Base-by-base conservation (phyloP, 2,113 vertebrate species). In the Rhea pennata region DNA sequence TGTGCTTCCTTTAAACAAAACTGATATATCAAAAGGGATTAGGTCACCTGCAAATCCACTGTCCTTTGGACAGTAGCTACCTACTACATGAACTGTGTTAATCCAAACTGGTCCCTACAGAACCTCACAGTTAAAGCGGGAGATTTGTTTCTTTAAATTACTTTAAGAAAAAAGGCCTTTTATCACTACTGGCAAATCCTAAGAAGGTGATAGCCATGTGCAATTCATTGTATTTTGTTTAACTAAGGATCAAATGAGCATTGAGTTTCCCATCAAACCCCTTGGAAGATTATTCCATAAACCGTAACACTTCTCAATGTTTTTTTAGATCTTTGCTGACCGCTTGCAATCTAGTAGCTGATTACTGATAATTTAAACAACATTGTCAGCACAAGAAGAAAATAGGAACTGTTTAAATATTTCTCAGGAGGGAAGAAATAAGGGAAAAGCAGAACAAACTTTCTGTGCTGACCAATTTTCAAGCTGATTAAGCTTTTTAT, bases 61-160 rank as follows among this genome's bases (percentile, higher is more conserved):
- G 66, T 24, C 13, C 27, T 33, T 74, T 78, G 16, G 22, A 9
- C 46, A 76, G 69, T 31, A 81, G 59, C 42, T 61, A 82, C 42
- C 42, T 39, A 58, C 42, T 39, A 29, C 0, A 1, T 16, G 48
- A 88, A 40, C 9, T 2, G 0, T 6, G 27, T 62, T 87, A 66
- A 87, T 33, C 27, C 53, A 80, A 76, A 79, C 15, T 8, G 7
- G 42, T 4, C 22, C 26, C 53, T 21, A 51, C 6, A 39, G 74
- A 80, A 81, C 15, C 9, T 64, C 39, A 33, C 27, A 27, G 24
- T 42, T 71, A 27, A 84, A 82, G 29, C 3, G 13, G 6, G 27
- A 46, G 58, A 69, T n/a, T 51, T 46, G 10, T 58, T 84, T 15
- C 31, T 53, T 53, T 26, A 64, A 19, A 91, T 12, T 17, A 76